These are phyloP conservation scores for Neosilurus hyrtlii DNA, from an alignment of 2,797 vertebrate genomes.

Conservation along the genomic window DNA sequence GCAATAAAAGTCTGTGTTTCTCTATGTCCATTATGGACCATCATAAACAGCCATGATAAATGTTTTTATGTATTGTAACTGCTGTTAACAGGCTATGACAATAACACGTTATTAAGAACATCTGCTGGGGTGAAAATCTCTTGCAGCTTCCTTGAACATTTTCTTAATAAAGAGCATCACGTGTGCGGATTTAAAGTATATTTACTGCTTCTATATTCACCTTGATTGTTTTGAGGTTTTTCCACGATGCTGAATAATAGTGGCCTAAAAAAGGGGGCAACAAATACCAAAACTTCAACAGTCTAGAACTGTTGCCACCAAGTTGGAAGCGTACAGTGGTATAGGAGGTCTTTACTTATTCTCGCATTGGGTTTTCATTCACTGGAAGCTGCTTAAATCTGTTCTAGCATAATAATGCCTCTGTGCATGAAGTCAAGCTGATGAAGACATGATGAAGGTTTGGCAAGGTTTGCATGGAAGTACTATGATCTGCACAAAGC, in stretches of 20 bases:
- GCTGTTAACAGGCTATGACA: constrained; percentile 25
- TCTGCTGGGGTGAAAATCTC: constrained; percentile 50
- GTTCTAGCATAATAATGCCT: background rate
- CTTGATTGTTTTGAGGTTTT: constrained; percentile 6
- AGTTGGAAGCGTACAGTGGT: no score
- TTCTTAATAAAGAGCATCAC: constrained; percentile 58
- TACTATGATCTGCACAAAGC: background rate
- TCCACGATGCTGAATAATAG: constrained; percentile 17
- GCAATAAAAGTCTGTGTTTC: background rate
- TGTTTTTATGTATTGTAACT: constrained; percentile 17
- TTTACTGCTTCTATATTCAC: constrained; percentile 30
- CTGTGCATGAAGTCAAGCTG: background rate
- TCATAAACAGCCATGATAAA: background rate
- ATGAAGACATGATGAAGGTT: background rate
- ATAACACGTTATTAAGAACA: constrained; percentile 25
- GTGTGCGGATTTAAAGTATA: constrained; percentile 59
- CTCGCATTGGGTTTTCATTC: no score
- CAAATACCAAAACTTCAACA: background rate
- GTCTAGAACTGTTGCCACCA: background rate
- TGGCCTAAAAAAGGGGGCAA: background rate
- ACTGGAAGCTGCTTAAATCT: background rate
- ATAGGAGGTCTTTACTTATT: background rate
- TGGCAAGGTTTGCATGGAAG: background rate
- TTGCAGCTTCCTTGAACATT: constrained; percentile 48
- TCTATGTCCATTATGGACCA: background rate